Base-by-base conservation (phyloP, 1,140 invertebrate genomes). In the Agrilus planipennis region DNA sequence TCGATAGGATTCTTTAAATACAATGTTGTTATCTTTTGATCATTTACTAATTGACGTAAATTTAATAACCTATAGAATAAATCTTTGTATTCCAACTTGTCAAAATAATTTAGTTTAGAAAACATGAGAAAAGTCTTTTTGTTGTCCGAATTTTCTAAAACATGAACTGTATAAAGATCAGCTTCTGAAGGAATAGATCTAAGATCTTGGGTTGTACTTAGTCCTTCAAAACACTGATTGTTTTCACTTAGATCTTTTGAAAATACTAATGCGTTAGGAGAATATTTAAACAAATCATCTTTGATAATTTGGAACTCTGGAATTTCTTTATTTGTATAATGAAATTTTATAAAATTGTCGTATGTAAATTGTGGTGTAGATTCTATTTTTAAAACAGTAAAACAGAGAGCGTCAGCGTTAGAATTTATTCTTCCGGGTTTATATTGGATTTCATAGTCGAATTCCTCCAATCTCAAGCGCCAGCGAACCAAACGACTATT, bases 401-500 rank as follows among this genome's bases (percentile, higher is more conserved):
- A 34, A 2, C 57, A 31, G 34, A 55, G 55, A 12, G 14, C 22
- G 11, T 39, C 37, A 3, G 37, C 22, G 25, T 39, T 39, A 3
- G 12, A 22, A 44, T 47, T 44, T 35, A 41, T 12, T 21, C 9
- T 41, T 10, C 29, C 31, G 31, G 39, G 29, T 34, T 32, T 41
- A 32, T 41, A 22, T 18, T 47, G 31, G 2, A 73, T 63, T 39
- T 62, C 44, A 46, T 63, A 69, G 18, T 64, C 45, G 51, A 62
- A 72, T 41, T 68, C 61, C n/a, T 46, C 40, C n/a, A 65, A 34
- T 52, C 52, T 47, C 3, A 62, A 27, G 21, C 58, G 34, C 68
- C 69, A 75, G 40, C 66, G 48, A 4, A 64, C 50, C 14, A 74
- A 45, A 42, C 60, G 41, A 18, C 50, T 56, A 3, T 44, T 54